Conservation (phyloP, 1,140 invertebrate species). For the Varroa destructor region DNA sequence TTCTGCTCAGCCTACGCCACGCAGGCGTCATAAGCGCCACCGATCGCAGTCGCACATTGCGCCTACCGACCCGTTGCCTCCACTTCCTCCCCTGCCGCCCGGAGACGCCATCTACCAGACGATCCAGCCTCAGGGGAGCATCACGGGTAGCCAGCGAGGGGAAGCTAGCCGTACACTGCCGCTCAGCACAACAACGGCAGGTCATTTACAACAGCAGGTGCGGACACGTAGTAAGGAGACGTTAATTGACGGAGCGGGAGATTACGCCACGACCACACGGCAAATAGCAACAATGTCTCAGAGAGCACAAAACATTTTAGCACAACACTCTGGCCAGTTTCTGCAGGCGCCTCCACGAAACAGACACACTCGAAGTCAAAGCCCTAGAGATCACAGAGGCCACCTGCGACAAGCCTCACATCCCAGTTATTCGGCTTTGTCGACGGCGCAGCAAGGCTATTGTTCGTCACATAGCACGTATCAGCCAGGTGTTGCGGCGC, state of each 20-base stretch:
- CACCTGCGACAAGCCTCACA: constrained; percentile 3
- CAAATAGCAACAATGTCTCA: too few species aligned
- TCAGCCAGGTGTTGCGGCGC: not conserved
- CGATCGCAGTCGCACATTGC: constrained; percentile 20
- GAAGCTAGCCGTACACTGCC: not conserved
- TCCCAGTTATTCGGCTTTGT: not conserved
- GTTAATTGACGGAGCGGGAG: constrained; percentile 13
- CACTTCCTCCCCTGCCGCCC: not conserved
- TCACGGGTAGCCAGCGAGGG: not conserved
- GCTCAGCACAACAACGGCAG: not conserved
- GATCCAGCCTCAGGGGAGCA: constrained; percentile 9
- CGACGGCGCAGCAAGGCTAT: constrained; percentile 8
- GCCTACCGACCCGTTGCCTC: constrained; percentile 24
- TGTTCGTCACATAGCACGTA: not conserved
- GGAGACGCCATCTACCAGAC: constrained; percentile 22
- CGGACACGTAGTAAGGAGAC: constrained; percentile 19
- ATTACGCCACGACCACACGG: not conserved
- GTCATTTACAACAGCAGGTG: constrained; percentile 2
- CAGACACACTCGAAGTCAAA: constrained; percentile 26
- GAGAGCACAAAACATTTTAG: too few species aligned
- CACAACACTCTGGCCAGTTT: too few species aligned
- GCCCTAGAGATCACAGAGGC: constrained; percentile 6
- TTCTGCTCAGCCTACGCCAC: constrained; percentile 20
- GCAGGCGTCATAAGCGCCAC: constrained; percentile 14
- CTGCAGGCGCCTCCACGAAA: not conserved